These are phyloP conservation scores for Arenaria interpres DNA, from an alignment of 2,113 vertebrate species.

Conservation along the genomic window DNA sequence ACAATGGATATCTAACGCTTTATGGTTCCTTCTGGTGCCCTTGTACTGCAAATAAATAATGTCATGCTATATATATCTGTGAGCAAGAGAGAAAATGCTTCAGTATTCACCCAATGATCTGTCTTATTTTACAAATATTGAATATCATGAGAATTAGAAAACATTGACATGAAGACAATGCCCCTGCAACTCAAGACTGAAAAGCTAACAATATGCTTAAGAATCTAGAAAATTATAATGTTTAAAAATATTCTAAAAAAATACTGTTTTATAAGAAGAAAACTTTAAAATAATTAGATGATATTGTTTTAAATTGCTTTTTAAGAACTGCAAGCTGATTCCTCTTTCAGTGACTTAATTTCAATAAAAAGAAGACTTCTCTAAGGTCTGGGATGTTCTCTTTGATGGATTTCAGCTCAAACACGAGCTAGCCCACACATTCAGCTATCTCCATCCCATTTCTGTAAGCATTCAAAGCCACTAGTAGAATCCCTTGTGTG, in stretches of 20 bases:
- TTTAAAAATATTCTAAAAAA: neutral
- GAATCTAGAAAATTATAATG: neutral
- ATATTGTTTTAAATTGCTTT: neutral
- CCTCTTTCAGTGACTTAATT: neutral
- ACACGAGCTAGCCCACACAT: neutral
- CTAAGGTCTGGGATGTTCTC: neutral
- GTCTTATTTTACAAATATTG: neutral
- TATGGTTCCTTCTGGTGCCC: neutral
- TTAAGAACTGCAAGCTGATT: neutral
- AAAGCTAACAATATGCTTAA: neutral
- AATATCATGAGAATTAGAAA: neutral
- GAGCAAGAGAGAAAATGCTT: neutral
- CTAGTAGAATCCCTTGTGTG: neutral
- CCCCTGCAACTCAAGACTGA: neutral
- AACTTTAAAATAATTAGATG: neutral
- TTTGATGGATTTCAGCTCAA: neutral
- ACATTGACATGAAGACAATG: neutral
- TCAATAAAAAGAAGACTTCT: neutral
- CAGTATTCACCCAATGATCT: neutral
- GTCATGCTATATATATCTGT: neutral
- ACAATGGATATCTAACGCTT: neutral
- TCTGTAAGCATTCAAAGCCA: neutral
- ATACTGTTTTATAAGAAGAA: neutral
- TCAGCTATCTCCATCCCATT: neutral
- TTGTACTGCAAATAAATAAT: neutral